A percentile compares a stretch with the other conserved stretches of the same genome.
phyloP scores from a whole-genome alignment of 2,888 invertebrate genomes.

The Entomobrya proxima region DNA sequence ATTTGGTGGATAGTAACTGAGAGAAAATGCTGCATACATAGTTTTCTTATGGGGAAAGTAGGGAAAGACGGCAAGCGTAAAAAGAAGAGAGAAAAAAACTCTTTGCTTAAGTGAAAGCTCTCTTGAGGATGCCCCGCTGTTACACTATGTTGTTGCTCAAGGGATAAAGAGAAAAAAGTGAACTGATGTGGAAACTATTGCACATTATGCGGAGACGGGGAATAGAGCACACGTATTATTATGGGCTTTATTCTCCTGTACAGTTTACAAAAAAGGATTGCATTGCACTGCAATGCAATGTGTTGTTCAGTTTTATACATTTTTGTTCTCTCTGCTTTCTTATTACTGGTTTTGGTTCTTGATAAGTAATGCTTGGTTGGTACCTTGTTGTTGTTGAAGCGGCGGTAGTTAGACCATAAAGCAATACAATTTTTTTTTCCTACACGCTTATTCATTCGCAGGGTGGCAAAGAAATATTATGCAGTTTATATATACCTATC shows the following conservation, averaged over 20 bases:
- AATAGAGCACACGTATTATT: conserved; percentile 67
- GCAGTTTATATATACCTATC: not conserved
- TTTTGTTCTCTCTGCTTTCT: not conserved
- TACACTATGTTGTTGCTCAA: conserved; percentile 65
- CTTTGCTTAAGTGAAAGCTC: conserved; percentile 63
- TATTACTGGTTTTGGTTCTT: not conserved
- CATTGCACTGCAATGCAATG: conserved; percentile 52
- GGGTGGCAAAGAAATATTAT: conserved; percentile 14
- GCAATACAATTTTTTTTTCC: conserved; percentile 18
- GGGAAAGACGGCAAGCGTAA: conserved; percentile 51
- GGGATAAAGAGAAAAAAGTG: conserved; percentile 65
- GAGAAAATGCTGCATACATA: conserved; percentile 19
- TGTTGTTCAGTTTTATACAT: conserved; percentile 40
- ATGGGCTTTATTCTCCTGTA: conserved; percentile 57
- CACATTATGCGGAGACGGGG: conserved; percentile 69
- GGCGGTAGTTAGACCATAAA: not conserved
- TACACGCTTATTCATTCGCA: conserved; percentile 9
- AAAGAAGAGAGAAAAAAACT: conserved; percentile 55
- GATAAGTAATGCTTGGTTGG: not conserved
- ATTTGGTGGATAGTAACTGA: conserved; percentile 50
- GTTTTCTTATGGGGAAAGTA: conserved; percentile 40
- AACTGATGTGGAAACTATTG: conserved; percentile 73
- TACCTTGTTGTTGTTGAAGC: not conserved
- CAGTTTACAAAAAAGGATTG: conserved; percentile 57
- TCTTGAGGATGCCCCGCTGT: conserved; percentile 65